Base-by-base conservation (phyloP, 2,797 vertebrate genomes). In the Leptatherina wallacei region DNA sequence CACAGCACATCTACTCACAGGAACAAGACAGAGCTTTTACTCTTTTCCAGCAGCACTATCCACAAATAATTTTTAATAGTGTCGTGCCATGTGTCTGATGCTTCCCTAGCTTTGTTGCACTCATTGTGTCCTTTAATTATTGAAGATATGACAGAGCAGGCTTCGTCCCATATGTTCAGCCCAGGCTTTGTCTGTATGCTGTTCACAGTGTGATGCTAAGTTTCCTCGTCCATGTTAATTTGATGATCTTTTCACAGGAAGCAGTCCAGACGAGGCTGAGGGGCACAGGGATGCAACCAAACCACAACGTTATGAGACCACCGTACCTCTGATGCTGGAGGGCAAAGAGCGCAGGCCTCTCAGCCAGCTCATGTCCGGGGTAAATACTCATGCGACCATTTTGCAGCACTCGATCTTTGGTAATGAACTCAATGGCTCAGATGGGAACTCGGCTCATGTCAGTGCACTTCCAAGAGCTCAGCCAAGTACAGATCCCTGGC, bases 301-400 rank as follows among this genome's bases (percentile, higher is more conserved):
- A 77, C 69, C 78, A 49, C 75, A 90, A 33, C 87, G 68, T 71
- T 81, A 82, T 66, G 82, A 69, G 82, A 94, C 89, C 77, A 93
- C 85, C 3, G 70, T 93, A 65, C 94, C 94, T n/a, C 73, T 92
- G 65, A 83, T 94, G 77, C 85, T 95, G 73, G 86, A 87, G 69
- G 93, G 88, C 59, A 71, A 67, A 20, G 88, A 91, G 65, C 71
- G 44, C 40, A 88, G 81, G 80, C 90, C 94, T 65, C 80, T 95
- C 72, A 88, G 83, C 73, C 88, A 84, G 65, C 92, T 93, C 76
- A 65, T 9, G 2, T 65, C 88, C 44, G 78, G 77, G 93, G 95
- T 95, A 94, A 89, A 89, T 83, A 86, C 67, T 75, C 68, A 63
- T 55, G 83, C 55, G 64, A 65, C 70, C 65, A 60, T 64, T 71